Evolutionary conservation across 2,797 vertebrate species (phyloP), one percentile per base, ranked within the genome.

Genomic region (Lagorchestes hirsutus): DNA sequence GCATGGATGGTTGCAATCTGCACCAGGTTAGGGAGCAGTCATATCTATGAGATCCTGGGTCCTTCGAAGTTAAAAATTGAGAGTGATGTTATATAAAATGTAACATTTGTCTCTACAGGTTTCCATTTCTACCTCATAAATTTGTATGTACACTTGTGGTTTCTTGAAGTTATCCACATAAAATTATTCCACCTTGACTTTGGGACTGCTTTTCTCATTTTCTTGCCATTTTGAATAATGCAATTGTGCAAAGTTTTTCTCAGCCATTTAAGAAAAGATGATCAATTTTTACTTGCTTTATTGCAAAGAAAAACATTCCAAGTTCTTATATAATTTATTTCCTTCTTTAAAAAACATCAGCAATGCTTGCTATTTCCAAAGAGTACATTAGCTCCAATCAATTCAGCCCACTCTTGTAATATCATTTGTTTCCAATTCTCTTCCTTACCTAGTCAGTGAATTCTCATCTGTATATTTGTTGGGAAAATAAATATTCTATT

Each of bases 251-350:
- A 91, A 94, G 91, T 91, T 93, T 96, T n/a, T 94, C 96, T 96
- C 74, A 52, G 97, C 50, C 93, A 93, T 96, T 40, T 93, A 96
- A 94, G 34, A 96, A 55, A 94, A 96, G 93, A 93, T 95, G 57
- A 91, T 96, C 93, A 93, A 91, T 95, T 96, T 97, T 90, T 54
- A 95, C 96, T 87, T 93, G 93, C 11, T 97, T 95, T 52, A 91
- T 55, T 54, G 57, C 55, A 92, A 93, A 94, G 74, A 96, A 97
- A 95, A 94, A 27, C 34, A 93, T 93, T 96, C 59, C 94, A 97
- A 94, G 55, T 93, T 96, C 46, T 96, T 96, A 92, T 93, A 93
- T 96, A 94, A 97, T 95, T 97, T 97, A 95, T 96, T 96, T 97
- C 31, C 56, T 93, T 97, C 52, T 96, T 87, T 95, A 93, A 97